Conservation (phyloP, 2,113 vertebrate species). For the Agelaius tricolor region DNA sequence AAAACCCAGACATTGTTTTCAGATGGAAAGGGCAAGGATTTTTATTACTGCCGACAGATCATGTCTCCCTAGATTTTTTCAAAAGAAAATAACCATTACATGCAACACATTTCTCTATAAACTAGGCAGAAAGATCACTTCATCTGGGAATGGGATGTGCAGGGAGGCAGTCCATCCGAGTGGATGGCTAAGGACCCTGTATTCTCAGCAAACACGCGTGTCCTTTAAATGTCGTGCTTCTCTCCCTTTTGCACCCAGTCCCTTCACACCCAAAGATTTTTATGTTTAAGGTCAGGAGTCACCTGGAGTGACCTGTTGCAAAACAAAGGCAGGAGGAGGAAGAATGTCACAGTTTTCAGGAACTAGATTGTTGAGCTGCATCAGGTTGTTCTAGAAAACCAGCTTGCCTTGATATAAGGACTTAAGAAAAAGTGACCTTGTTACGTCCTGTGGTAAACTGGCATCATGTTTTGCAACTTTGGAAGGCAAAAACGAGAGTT, state of each 20-base stretch:
- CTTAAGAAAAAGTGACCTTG: not conserved
- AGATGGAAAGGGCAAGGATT: not conserved
- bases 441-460: not conserved
- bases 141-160: not conserved
- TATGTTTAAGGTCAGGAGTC: not conserved
- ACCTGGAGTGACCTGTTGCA: not conserved
- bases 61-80: not conserved
- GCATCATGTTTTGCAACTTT: not conserved
- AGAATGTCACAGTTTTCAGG: not conserved
- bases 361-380: not conserved
- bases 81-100: not conserved
- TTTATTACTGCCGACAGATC: not conserved
- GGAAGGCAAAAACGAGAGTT: not conserved
- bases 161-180: not conserved
- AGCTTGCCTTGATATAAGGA: not conserved
- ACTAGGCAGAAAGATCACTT: not conserved
- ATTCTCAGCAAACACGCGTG: not conserved
- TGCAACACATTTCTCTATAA: not conserved
- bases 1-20: not conserved
- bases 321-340: not conserved
- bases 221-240: slow-evolving; percentile 11
- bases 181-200: accelerated
- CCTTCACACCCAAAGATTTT: not conserved
- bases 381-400: not conserved
- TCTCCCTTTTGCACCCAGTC: not conserved